A percentile compares a stretch with the other conserved stretches of the same genome.
Conservation (phyloP, 2,888 invertebrate genomes). For the Orthonevra nobilis region DNA sequence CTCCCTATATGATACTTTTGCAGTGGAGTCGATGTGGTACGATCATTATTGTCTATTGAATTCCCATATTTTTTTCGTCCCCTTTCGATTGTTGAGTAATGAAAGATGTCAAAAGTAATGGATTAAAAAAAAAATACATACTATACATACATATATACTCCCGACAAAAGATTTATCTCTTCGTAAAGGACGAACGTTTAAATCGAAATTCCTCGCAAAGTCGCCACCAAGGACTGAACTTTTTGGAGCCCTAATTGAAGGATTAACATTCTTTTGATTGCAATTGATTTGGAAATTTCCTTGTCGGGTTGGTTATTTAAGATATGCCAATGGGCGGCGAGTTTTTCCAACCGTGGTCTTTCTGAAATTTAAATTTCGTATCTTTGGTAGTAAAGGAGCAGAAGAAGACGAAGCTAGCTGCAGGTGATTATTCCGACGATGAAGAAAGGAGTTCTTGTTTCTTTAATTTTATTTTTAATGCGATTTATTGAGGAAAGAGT, state of each 20-base stretch:
- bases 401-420: no score
- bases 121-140: conserved; percentile 45
- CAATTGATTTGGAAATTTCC: conserved; percentile 46
- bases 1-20: conserved; percentile 9
- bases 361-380: no score
- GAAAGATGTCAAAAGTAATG: conserved; percentile 65
- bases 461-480: no score
- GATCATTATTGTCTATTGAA: conserved; percentile 66
- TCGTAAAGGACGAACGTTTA: conserved; percentile 33
- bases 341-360: no score
- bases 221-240: not conserved
- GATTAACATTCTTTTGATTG: conserved; percentile 66
- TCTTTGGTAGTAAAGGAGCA: no score
- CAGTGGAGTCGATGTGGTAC: conserved; percentile 8
- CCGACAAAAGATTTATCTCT: conserved; percentile 53
- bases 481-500: no score
- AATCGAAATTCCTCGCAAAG: conserved; percentile 37
- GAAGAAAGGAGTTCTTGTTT: no score
- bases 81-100: conserved; percentile 23
- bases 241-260: conserved; percentile 62
- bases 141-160: no score
- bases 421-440: no score
- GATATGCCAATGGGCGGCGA: no score
- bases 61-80: conserved; percentile 44
- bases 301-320: no score